A percentile compares a stretch with the other conserved stretches of the same genome.
These are phyloP conservation scores for Pleuronectes platessa DNA, from an alignment of 2,113 vertebrate genomes.

Conservation along the genomic window DNA sequence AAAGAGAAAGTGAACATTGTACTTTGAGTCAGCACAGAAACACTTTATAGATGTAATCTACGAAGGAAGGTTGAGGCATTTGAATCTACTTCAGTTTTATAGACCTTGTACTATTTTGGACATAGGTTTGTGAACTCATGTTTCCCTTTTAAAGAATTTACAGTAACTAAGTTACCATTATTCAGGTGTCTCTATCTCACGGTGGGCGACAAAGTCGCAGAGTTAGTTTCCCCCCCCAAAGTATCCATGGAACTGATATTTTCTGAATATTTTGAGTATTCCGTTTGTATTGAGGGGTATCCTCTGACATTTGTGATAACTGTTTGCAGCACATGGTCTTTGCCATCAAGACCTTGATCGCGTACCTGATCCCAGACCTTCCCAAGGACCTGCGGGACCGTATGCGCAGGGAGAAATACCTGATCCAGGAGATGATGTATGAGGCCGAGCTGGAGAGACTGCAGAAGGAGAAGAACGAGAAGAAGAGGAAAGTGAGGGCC, in stretches of 20 bases:
- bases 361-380: conserved; percentile 97
- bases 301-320: background rate
- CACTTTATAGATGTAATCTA: background rate
- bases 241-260: background rate
- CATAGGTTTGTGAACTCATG: background rate
- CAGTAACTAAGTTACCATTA: too few species aligned
- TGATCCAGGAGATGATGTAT: conserved; percentile 99
- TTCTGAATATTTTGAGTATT: too few species aligned
- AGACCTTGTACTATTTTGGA: background rate
- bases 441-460: conserved; percentile 93
- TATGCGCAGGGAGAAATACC: conserved; percentile 96
- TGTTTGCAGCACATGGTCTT: conserved; percentile 93
- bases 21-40: too few species aligned
- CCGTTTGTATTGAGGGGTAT: too few species aligned
- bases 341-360: conserved; percentile 96
- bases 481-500: conserved; percentile 85
- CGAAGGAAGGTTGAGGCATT: background rate
- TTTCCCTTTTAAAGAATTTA: background rate
- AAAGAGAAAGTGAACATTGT: too few species aligned
- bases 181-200: too few species aligned
- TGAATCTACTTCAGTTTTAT: background rate
- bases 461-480: conserved; percentile 91
- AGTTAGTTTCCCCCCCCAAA: too few species aligned
- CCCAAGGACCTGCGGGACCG: conserved; percentile 95
- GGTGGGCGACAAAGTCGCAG: too few species aligned